A percentile compares a stretch with the other conserved stretches of the same genome.
Evolutionary conservation across 2,797 vertebrate genomes (phyloP).

Genomic region (Scolopax rusticola): DNA sequence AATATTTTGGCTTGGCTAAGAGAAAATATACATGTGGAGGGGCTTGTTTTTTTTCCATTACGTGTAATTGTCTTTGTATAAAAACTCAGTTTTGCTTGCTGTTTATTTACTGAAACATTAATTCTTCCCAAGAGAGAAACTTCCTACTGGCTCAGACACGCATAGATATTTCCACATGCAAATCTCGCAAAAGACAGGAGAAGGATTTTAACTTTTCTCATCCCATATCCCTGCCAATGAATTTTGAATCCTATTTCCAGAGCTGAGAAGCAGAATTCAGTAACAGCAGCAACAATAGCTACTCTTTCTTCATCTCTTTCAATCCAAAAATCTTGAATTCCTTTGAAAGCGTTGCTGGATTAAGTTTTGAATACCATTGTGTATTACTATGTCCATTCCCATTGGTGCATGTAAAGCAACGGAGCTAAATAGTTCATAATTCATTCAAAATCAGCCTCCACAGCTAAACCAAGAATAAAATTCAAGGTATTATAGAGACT

Average conservation of each 20-base stretch:
- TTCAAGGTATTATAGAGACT: not conserved
- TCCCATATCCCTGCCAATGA: not conserved
- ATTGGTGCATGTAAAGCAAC: not conserved
- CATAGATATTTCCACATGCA: not conserved
- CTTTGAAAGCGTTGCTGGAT: not conserved
- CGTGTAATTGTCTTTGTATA: not conserved
- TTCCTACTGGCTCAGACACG: not conserved
- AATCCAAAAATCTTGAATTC: not conserved
- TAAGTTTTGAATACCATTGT: not conserved
- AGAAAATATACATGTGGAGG: constrained; percentile 18
- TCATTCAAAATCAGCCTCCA: not conserved
- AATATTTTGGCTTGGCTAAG: constrained; percentile 44
- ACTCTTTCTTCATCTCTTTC: not conserved
- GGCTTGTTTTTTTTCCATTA: constrained; percentile 1
- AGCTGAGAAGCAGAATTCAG: not conserved
- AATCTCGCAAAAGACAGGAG: not conserved
- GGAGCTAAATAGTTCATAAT: not conserved
- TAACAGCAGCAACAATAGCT: not conserved
- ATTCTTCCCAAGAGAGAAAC: not conserved
- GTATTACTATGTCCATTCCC: not conserved
- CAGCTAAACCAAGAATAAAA: not conserved
- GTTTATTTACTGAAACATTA: constrained; percentile 2
- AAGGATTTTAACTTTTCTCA: not conserved
- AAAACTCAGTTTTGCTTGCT: constrained; percentile 22
- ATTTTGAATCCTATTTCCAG: not conserved